phyloP scores from a whole-genome alignment of 2,797 vertebrate genomes.

The Enteromius paludinosus region DNA sequence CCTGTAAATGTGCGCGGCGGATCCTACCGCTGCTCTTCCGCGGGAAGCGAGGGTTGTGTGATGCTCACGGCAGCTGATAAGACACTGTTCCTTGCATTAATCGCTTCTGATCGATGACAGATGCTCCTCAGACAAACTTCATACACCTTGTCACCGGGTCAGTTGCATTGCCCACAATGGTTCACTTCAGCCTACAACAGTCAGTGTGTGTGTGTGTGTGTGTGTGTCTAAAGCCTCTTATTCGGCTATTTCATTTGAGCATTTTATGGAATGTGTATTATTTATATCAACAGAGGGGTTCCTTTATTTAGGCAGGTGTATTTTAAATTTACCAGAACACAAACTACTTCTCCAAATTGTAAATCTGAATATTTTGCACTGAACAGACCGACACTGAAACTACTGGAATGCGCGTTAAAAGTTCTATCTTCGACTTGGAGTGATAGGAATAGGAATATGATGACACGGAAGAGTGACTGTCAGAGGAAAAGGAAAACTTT shows the following conservation, averaged over 20 bases:
- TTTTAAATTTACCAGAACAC: slow-evolving; percentile 15
- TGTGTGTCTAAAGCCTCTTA: slow-evolving; percentile 28
- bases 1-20: slow-evolving; percentile 65
- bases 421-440: background rate
- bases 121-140: slow-evolving; percentile 65
- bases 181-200: slow-evolving; percentile 32
- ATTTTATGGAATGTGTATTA: slow-evolving; percentile 11
- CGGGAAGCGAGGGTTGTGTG: slow-evolving; percentile 66
- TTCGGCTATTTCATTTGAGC: background rate
- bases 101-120: slow-evolving; percentile 72
- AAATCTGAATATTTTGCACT: background rate
- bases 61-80: slow-evolving; percentile 72
- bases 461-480: background rate
- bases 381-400: background rate
- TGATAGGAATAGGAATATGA: background rate
- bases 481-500: background rate
- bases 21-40: slow-evolving; percentile 64
- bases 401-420: slow-evolving; percentile 4
- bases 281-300: background rate
- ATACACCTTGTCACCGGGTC: slow-evolving; percentile 63
- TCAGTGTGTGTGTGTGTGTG: background rate
- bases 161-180: slow-evolving; percentile 63
- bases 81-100: slow-evolving; percentile 65
- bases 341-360: background rate
- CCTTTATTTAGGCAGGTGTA: slow-evolving; percentile 13